These are phyloP conservation scores for Pachyramphus minor DNA, from an alignment of 2,113 vertebrate genomes.

Conservation along the genomic window DNA sequence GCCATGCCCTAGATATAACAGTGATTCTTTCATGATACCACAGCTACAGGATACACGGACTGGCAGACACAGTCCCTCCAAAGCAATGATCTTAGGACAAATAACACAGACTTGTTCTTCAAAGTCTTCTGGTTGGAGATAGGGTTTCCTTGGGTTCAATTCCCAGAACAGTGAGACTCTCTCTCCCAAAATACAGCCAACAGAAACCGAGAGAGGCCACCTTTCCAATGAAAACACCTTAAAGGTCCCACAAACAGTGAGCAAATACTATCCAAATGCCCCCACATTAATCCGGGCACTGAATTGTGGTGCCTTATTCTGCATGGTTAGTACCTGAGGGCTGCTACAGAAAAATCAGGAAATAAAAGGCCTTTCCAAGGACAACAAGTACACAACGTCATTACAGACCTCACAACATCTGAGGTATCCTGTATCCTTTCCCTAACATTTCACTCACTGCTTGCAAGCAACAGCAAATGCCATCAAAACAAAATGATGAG, in stretches of 20 bases:
- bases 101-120: background rate
- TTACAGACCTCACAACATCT: background rate
- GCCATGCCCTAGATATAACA: background rate
- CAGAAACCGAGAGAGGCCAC: background rate
- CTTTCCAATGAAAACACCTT: background rate
- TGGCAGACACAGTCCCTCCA: fast-evolving
- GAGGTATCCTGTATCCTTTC: background rate
- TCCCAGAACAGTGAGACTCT: background rate
- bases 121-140: background rate
- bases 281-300: background rate
- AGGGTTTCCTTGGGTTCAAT: background rate
- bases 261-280: background rate
- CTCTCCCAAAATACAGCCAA: background rate
- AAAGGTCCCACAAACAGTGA: background rate
- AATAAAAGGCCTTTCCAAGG: background rate
- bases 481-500: background rate
- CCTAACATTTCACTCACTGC: background rate
- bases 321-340: background rate
- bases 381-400: background rate
- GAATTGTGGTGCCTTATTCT: background rate
- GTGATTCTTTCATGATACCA: background rate
- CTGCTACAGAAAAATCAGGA: background rate
- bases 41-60: background rate
- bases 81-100: background rate
- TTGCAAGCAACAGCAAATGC: background rate